Conservation (phyloP, 2,113 vertebrate genomes). For the Ophiodon elongatus region DNA sequence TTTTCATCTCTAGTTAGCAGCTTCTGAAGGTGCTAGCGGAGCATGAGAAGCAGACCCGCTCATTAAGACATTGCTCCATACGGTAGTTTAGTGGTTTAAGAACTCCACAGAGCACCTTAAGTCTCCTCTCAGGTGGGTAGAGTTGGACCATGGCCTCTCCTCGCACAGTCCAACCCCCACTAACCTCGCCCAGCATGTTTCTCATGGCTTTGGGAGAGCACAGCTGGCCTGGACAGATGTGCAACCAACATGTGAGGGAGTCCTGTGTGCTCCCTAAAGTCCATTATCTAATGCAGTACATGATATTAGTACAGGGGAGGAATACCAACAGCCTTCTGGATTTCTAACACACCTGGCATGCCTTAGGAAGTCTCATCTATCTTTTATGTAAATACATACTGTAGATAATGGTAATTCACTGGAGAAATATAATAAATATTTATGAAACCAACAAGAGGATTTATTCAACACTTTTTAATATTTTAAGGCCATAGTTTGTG, state of each 20-base stretch:
- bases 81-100: background rate
- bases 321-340: conserved; percentile 16
- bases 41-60: background rate
- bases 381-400: background rate
- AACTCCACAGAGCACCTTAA: background rate
- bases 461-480: background rate
- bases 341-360: conserved; percentile 19
- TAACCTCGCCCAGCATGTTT: conserved; percentile 24
- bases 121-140: background rate
- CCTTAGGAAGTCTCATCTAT: background rate
- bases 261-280: conserved; percentile 27
- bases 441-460: background rate
- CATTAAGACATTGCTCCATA: background rate
- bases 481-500: background rate
- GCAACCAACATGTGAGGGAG: conserved; percentile 34
- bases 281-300: conserved; percentile 40
- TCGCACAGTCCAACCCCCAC: background rate
- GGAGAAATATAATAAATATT: background rate
- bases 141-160: background rate
- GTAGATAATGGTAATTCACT: background rate
- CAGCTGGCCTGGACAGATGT: conserved; percentile 59
- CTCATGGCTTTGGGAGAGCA: conserved; percentile 27
- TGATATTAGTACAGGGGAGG: conserved; percentile 7
- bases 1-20: background rate
- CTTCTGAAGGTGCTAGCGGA: background rate